phyloP scores from a whole-genome alignment of 2,113 vertebrate genomes.

The Paramormyrops kingsleyae region DNA sequence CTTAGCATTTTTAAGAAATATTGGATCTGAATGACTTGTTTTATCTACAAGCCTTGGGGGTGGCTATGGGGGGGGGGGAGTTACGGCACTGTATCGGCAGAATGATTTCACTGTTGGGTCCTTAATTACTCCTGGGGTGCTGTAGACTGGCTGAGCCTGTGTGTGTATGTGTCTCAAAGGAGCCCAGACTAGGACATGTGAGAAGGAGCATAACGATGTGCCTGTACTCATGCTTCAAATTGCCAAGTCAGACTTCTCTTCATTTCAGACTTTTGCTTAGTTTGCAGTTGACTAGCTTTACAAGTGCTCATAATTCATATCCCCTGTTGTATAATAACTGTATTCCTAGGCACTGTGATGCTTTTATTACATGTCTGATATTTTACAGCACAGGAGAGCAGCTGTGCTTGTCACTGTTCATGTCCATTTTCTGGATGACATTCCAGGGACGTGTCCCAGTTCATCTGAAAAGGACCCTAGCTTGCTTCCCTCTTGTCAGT shows the following conservation, averaged over 20 bases:
- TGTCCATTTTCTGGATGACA: not conserved
- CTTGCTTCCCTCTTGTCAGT: not conserved
- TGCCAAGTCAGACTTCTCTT: not conserved
- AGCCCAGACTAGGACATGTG: not conserved
- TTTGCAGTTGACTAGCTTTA: not conserved
- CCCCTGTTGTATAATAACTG: not conserved
- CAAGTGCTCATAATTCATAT: not conserved
- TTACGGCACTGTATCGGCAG: not conserved
- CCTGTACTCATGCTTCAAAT: not conserved
- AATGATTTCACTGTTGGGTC: not conserved
- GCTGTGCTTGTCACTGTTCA: not conserved
- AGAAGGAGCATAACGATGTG: not conserved
- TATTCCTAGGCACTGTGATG: not conserved
- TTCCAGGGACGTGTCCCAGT: not conserved
- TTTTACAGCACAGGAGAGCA: not conserved
- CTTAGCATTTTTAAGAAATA: not conserved
- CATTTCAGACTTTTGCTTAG: not conserved
- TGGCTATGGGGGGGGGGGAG: not conserved
- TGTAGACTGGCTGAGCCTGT: not conserved
- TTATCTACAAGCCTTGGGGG: not conserved
- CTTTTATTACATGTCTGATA: not conserved
- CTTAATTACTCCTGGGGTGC: not conserved
- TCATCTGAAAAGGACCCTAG: not conserved
- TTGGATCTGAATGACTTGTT: not conserved
- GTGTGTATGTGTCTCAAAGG: not conserved